Evolutionary conservation across 2,888 invertebrate genomes (phyloP), one percentile per base, ranked within the genome.

Genomic region (Xestia c-nigrum): DNA sequence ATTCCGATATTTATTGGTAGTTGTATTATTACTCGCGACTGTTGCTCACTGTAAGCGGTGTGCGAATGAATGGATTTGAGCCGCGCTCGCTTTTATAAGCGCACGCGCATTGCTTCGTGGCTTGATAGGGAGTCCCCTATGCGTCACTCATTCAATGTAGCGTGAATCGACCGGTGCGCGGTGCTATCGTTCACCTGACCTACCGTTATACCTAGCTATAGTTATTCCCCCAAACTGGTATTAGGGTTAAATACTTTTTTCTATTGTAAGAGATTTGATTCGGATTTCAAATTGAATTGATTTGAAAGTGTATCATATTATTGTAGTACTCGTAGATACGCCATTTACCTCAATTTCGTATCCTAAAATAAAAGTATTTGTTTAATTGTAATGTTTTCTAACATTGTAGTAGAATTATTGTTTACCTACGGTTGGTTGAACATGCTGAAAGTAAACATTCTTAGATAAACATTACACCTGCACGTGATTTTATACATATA

Each of bases 71-170:
- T 81, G 72, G 68, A 69, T 76, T 24, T 46, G 72, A 16, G 40
- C 66, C 24, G 74, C 80, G 84, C 69, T 69, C 68, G 74, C 31
- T 82, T 87, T 88, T 91, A 88, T 90, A 90, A 74, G 87, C 87
- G 85, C 74, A 72, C 70, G 85, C 92, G 92, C 92, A 90, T 86
- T 85, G 82, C 71, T 78, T 74, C 61, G 38, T 31, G 50, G 84
- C 74, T 81, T 83, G 89, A 89, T 89, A 87, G 92, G 92, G 89
- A 92, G 87, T 91, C 89, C 92, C 92, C 91, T 90, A 78, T 86
- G 90, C 89, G 90, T 91, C 91, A 91, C 76, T 87, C 90, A 90
- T 91, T 92, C 88, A 92, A n/a, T 59, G 66, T 72, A 81, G 64
- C 75, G 72, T 86, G 84, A 85, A 88, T 88, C 73, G 84, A 59